These are phyloP conservation scores for Atlantisia rogersi DNA, from an alignment of 2,113 vertebrate genomes.

Conservation along the genomic window DNA sequence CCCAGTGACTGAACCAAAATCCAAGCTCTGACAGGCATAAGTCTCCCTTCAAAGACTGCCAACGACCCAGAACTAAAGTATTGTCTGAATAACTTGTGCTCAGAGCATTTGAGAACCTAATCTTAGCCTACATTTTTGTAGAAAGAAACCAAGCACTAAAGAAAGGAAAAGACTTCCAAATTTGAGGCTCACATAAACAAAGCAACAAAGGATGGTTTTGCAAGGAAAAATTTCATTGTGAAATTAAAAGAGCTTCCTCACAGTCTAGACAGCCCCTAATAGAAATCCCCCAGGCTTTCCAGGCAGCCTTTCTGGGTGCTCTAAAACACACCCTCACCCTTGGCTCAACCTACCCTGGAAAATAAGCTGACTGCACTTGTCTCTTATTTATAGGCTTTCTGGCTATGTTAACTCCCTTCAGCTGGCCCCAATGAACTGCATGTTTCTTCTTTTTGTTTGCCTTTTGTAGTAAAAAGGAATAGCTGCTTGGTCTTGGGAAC, in stretches of 20 bases:
- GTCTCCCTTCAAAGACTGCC: slow-evolving; percentile 46
- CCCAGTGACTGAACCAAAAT: slow-evolving; percentile 31
- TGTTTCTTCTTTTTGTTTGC: neutral
- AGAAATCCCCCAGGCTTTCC: neutral
- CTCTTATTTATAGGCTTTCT: neutral
- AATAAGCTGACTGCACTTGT: neutral
- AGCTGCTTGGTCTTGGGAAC: rapidly evolving
- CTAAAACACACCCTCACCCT: neutral
- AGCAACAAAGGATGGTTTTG: neutral
- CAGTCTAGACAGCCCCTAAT: neutral
- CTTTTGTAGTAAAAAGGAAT: neutral
- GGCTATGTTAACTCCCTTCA: neutral
- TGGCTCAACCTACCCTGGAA: neutral
- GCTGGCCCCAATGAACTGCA: neutral
- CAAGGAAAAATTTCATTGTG: neutral
- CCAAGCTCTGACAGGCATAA: slow-evolving; percentile 20
- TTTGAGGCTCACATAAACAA: neutral
- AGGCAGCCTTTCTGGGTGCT: neutral
- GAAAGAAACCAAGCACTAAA: neutral
- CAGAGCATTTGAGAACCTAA: slow-evolving; percentile 13
- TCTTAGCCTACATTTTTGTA: neutral
- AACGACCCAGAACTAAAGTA: slow-evolving; percentile 29
- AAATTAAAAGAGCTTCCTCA: neutral
- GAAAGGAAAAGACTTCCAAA: neutral
- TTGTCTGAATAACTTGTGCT: slow-evolving; percentile 21